A percentile compares a stretch with the other conserved stretches of the same genome.
Conservation (phyloP, 2,113 vertebrate species). For the Ailurus styani region DNA sequence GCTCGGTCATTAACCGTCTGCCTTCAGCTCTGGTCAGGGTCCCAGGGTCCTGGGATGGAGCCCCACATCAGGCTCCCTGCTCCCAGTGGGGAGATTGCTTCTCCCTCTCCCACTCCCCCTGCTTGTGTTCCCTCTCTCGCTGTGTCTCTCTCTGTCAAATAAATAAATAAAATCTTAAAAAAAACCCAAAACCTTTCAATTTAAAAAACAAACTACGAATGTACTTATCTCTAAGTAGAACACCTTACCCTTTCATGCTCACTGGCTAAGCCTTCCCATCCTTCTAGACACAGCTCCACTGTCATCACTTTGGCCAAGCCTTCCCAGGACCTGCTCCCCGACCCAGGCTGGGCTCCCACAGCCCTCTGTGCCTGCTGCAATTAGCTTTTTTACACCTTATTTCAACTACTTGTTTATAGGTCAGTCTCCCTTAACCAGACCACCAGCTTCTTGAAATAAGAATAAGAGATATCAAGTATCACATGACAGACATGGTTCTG, state of each 20-base stretch:
- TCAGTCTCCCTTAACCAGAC: background rate
- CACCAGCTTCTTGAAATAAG: background rate
- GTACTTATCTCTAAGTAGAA: background rate
- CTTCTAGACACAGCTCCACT: background rate
- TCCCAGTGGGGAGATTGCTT: too few relatives aligned
- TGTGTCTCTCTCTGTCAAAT: too few relatives aligned
- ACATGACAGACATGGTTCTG: background rate
- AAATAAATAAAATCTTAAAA: too few relatives aligned
- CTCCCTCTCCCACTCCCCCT: too few relatives aligned
- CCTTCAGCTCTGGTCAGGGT: too few relatives aligned
- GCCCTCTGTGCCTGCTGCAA: background rate
- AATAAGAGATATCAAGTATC: constrained; percentile 1
- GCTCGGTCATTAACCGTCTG: too few relatives aligned
- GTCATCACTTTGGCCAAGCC: background rate
- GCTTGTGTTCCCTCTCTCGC: too few relatives aligned
- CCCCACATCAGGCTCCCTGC: too few relatives aligned
- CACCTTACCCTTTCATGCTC: background rate
- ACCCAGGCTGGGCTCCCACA: background rate
- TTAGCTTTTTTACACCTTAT: background rate
- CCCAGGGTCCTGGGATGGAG: too few relatives aligned
- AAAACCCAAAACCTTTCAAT: background rate
- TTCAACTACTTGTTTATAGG: background rate
- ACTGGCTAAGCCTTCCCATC: background rate
- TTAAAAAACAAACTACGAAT: background rate
- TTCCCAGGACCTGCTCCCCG: background rate